Base-by-base conservation (phyloP, 2,113 vertebrate genomes). In the Datnioides undecimradiatus region DNA sequence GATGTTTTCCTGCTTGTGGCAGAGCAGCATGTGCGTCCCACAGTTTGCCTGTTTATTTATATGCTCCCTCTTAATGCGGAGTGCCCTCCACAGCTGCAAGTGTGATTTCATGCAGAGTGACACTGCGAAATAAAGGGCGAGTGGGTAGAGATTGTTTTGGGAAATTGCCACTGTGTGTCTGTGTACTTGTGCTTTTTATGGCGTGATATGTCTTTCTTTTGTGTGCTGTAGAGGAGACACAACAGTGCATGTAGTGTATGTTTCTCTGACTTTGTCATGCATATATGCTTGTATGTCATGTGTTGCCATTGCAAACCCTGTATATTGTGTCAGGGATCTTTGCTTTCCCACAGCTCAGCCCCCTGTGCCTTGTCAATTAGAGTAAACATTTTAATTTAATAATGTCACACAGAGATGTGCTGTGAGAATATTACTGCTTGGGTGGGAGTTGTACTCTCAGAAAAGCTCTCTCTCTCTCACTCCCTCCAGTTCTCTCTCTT, bases 351-450 rank as follows among this genome's bases (percentile, higher is more conserved):
- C 74, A 64, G 73, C 49, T 79, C 54, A 55, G 74, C 82, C 38
- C 57, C 68, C 54, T 48, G 38, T 54, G 54, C 31, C 57, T 69
- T 40, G 67, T 81, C 79, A 57, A 14, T 60, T 21, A 73, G 40
- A 41, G 46, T 69, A 79, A 87, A 85, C 75, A 69, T 27, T 81
- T 84, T 84, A 76, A 92, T 90, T 86, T 63, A 73, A 90, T 91
- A 78, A 88, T 41, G 69, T 82, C 63, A 4, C 71, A 10, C 43
- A 69, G 58, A 70, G 75, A 34, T 29, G 49, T 55, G 64, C 69
- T 79, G 73, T 83, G 88, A 75, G 81, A 76, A 87, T 77, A 79
- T 74, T 27, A 25, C 48, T 12, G 38, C 79, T 87, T 73, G 73
- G 57, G 57, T 70, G 87, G 78, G 84, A 83, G 60, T 86, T 31